Evolutionary conservation across 2,888 invertebrate genomes (phyloP).

Genomic region (Hydroisotoma schaefferi): DNA sequence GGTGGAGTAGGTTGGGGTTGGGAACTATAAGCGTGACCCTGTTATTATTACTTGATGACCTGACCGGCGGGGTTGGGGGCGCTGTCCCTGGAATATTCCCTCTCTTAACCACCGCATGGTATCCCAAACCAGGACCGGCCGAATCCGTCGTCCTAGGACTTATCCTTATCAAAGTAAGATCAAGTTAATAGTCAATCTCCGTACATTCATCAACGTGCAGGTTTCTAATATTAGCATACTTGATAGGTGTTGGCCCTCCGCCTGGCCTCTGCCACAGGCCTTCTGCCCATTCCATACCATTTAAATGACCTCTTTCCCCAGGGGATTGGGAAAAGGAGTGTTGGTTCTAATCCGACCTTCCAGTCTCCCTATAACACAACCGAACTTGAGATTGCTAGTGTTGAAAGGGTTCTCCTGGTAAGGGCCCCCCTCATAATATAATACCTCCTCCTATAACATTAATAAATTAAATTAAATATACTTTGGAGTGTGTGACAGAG

Average conservation of each 20-base stretch:
- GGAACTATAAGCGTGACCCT: too few relatives aligned
- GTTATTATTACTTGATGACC: too few relatives aligned
- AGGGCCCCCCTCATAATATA: too few relatives aligned
- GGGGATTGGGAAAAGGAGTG: conserved; percentile 9
- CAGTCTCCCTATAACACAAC: background rate
- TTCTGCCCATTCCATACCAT: conserved; percentile 42
- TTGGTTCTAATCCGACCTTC: background rate
- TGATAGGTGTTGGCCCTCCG: conserved; percentile 35
- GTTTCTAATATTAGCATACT: background rate
- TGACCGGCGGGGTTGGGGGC: conserved; percentile 4
- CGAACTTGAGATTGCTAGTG: conserved; percentile 5
- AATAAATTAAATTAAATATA: conserved; percentile 1
- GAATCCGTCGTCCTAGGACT: conserved; percentile 38
- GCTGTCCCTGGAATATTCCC: conserved; percentile 39
- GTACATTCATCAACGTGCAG: too few relatives aligned
- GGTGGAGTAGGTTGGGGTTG: too few relatives aligned
- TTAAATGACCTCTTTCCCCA: conserved; percentile 38
- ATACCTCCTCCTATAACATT: background rate
- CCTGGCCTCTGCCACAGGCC: conserved; percentile 32
- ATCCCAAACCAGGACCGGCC: conserved; percentile 37
- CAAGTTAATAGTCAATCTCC: too few relatives aligned
- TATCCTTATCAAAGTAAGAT: conserved; percentile 37
- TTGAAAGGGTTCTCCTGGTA: conserved; percentile 33
- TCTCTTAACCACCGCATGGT: conserved; percentile 37
- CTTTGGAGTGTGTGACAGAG: conserved; percentile 12